Conservation (phyloP, 92 coral and sea anemone genomes). For the Parazoanthus darwini region DNA sequence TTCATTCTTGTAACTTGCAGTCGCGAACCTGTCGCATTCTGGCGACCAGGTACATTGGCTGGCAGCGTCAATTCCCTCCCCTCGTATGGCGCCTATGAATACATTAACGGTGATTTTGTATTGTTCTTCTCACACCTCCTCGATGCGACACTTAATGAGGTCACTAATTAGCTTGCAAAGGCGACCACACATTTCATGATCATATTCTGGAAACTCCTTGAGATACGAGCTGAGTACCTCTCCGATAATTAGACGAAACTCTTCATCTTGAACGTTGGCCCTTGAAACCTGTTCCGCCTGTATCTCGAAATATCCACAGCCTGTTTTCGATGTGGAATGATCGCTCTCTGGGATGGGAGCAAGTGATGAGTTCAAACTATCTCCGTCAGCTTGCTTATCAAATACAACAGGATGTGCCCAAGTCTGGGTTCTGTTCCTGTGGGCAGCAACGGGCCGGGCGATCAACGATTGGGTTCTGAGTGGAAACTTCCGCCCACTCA, state of each 20-base stretch:
- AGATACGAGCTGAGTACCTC: constrained; percentile 69
- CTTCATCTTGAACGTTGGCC: constrained; percentile 57
- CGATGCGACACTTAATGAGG: constrained; percentile 68
- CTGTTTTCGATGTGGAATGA: not conserved
- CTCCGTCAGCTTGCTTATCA: not conserved
- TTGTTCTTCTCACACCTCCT: constrained; percentile 50
- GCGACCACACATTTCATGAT: constrained; percentile 61
- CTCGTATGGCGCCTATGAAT: constrained; percentile 69
- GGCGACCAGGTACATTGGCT: constrained; percentile 81
- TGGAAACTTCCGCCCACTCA: constrained; percentile 19
- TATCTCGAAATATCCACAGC: not conserved
- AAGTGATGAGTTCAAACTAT: constrained; percentile 5
- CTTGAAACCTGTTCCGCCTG: constrained; percentile 27
- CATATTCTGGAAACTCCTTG: constrained; percentile 61
- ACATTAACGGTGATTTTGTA: constrained; percentile 73
- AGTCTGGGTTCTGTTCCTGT: constrained; percentile 18
- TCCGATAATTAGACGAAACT: constrained; percentile 53
- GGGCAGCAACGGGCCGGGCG: not conserved
- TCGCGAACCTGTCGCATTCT: constrained; percentile 67
- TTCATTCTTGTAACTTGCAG: constrained; percentile 73
- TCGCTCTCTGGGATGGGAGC: constrained; percentile 32
- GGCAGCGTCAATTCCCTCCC: constrained; percentile 67
- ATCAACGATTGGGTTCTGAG: constrained; percentile 22
- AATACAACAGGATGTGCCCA: constrained; percentile 10
- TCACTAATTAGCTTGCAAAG: constrained; percentile 66